These are phyloP conservation scores for Catharus bicknelli DNA, from an alignment of 2,113 vertebrate genomes.

Conservation along the genomic window DNA sequence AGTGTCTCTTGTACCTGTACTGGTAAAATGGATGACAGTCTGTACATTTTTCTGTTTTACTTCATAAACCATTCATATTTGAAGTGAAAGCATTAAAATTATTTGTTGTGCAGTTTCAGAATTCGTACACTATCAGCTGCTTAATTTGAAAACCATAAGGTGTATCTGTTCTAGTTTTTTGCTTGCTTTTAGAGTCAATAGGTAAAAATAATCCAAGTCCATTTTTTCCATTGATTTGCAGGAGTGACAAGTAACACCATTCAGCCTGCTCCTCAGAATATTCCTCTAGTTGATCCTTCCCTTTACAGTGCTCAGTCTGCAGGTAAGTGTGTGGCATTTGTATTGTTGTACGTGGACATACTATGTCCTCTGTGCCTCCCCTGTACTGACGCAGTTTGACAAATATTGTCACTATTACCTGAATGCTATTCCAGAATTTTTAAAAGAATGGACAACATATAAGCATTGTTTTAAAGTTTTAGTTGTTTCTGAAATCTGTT, in stretches of 20 bases:
- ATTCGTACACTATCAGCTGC: background rate
- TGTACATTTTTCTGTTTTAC: background rate
- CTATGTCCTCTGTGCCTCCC: background rate
- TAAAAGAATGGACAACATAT: background rate
- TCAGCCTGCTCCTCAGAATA: constrained; percentile 80
- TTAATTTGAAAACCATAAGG: background rate
- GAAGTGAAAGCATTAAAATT: background rate
- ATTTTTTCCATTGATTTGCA: constrained; percentile 50
- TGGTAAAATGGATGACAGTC: background rate
- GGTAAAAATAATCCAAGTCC: background rate
- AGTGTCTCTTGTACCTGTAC: background rate
- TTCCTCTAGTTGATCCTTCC: constrained; percentile 80
- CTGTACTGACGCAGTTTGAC: background rate
- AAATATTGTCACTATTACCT: background rate
- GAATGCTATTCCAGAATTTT: background rate
- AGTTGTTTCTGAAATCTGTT: background rate
- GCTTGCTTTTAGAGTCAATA: background rate
- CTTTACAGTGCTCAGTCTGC: constrained; percentile 79
- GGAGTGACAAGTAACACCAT: constrained; percentile 80
- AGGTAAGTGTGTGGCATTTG: constrained; percentile 73
- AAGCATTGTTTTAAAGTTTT: background rate
- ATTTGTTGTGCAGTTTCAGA: background rate
- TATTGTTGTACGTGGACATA: accelerated
- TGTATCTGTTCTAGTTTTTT: background rate
- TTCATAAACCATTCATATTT: background rate